phyloP scores from a whole-genome alignment of 2,888 invertebrate species.

The Lasioglossum leucozonium region DNA sequence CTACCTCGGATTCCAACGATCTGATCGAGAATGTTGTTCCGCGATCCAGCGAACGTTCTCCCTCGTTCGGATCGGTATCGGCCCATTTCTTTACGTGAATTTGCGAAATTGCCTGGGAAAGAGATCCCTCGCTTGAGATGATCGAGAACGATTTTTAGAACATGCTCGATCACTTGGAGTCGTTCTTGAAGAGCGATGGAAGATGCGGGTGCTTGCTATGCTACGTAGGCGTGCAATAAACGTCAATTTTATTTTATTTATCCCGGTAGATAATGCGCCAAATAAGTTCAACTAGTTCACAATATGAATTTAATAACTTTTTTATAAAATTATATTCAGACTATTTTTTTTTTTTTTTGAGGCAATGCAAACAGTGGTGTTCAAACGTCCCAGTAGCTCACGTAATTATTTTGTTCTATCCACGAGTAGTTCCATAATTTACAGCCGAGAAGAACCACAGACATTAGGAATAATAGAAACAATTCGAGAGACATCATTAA shows the following conservation, averaged over 20 bases:
- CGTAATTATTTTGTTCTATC: background rate
- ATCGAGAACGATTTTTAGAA: background rate
- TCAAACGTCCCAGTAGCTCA: background rate
- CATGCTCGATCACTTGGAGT: too few species aligned
- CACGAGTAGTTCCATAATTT: background rate
- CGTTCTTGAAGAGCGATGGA: too few species aligned
- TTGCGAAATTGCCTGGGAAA: background rate
- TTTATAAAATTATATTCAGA: too few species aligned
- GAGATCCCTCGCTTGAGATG: background rate
- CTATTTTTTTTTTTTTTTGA: too few species aligned
- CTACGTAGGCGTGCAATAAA: too few species aligned
- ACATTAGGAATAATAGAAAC: background rate
- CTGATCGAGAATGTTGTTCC: constrained; percentile 12
- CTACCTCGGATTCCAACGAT: constrained; percentile 20
- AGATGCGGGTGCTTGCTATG: too few species aligned
- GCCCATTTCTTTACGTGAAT: background rate
- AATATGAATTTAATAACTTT: too few species aligned
- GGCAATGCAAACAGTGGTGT: too few species aligned
- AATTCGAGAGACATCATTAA: constrained; percentile 7
- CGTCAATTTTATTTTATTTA: too few species aligned
- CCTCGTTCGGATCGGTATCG: background rate
- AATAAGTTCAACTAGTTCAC: too few species aligned
- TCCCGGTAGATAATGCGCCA: too few species aligned
- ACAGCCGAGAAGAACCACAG: background rate
- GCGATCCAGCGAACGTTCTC: background rate